Conservation (phyloP, 2,113 vertebrate genomes). For the Anser cygnoides region DNA sequence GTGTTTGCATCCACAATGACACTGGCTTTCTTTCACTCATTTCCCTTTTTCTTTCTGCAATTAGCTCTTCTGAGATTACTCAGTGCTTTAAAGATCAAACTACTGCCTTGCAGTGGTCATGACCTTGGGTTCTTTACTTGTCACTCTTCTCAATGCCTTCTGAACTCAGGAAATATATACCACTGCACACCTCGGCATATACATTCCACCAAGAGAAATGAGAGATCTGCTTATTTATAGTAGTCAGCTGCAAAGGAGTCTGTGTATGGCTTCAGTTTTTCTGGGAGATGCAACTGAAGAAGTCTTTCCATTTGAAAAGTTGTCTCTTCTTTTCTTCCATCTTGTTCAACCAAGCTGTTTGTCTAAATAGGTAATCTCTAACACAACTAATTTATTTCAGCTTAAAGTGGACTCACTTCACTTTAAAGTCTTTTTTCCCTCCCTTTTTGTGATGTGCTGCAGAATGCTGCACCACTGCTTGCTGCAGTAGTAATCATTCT, state of each 20-base stretch:
- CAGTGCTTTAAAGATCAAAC: background rate
- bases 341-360: background rate
- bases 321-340: background rate
- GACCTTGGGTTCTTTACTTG: background rate
- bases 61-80: background rate
- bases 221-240: background rate
- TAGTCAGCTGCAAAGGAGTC: background rate
- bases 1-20: background rate
- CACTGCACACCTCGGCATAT: background rate
- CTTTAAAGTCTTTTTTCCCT: background rate
- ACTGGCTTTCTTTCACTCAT: background rate
- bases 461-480: conserved; percentile 12
- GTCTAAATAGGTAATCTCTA: background rate
- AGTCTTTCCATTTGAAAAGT: background rate
- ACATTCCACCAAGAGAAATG: background rate
- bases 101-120: background rate
- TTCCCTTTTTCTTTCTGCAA: background rate
- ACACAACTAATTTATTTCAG: background rate
- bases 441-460: background rate
- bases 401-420: background rate
- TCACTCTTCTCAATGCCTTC: background rate
- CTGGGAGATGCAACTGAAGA: background rate
- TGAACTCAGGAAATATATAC: background rate
- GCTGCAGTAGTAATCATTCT: conserved; percentile 38
- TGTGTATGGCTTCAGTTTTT: background rate